phyloP scores from a whole-genome alignment of 2,797 vertebrate species.

The Podarcis lilfordi region DNA sequence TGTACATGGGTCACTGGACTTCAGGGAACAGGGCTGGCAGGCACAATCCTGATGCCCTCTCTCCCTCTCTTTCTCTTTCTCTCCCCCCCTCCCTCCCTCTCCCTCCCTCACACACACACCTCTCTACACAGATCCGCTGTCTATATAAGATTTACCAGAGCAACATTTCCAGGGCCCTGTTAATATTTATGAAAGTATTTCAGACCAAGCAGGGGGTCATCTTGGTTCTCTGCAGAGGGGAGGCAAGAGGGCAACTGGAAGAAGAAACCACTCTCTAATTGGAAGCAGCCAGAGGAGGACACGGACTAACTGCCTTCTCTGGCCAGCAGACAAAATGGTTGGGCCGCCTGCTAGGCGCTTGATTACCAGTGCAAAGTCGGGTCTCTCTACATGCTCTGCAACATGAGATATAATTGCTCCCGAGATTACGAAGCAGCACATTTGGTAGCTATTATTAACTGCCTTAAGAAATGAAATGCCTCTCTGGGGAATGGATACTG shows the following conservation, averaged over 20 bases:
- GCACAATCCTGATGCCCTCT: neutral
- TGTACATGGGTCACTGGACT: neutral
- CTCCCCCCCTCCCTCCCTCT: too few relatives aligned
- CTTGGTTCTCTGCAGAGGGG: neutral
- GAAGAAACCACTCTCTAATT: conserved; percentile 10
- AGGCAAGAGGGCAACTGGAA: conserved; percentile 22
- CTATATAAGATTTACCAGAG: too few relatives aligned
- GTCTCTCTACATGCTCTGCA: neutral
- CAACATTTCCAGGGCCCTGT: neutral
- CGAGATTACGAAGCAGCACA: conserved; percentile 31
- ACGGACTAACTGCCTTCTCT: neutral
- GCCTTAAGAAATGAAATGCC: conserved; percentile 2
- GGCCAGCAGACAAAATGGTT: conserved; percentile 15
- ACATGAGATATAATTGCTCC: conserved; percentile 23
- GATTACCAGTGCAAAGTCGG: conserved; percentile 27
- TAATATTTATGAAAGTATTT: neutral
- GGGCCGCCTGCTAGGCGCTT: conserved; percentile 3
- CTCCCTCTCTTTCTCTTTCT: too few relatives aligned
- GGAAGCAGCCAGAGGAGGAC: conserved; percentile 22
- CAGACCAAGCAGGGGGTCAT: neutral
- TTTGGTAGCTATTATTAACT: neutral
- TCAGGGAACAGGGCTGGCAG: neutral
- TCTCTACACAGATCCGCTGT: neutral
- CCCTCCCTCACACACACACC: too few relatives aligned
- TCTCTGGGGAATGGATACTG: conserved; percentile 13